Evolutionary conservation across 2,797 vertebrate genomes (phyloP).

Genomic region (Enteromius argenteus): DNA sequence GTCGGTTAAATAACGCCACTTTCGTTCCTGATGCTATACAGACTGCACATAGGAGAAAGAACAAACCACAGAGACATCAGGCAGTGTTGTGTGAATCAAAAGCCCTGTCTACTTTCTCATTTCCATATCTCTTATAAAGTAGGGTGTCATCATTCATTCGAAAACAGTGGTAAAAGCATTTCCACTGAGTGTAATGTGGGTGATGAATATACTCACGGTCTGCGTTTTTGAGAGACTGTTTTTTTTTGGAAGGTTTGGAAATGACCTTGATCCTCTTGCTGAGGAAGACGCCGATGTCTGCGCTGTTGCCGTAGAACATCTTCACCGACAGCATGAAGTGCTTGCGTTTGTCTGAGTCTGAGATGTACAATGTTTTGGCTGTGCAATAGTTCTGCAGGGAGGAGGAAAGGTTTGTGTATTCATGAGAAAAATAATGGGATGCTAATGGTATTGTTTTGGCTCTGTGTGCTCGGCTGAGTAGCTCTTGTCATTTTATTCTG

Average conservation of each 20-base stretch:
- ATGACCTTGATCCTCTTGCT: slow-evolving; percentile 99
- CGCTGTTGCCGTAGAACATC: slow-evolving; percentile 99
- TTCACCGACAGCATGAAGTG: slow-evolving; percentile 99
- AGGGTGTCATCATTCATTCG: neutral
- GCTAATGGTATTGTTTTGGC: neutral
- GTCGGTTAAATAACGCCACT: slow-evolving; percentile 97
- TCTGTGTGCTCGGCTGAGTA: slow-evolving; percentile 9
- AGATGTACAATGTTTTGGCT: slow-evolving; percentile 99
- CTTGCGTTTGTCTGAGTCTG: slow-evolving; percentile 99
- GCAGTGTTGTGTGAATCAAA: neutral
- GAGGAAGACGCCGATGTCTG: slow-evolving; percentile 98
- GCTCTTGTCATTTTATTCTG: neutral
- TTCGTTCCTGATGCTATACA: slow-evolving; percentile 99
- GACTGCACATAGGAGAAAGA: slow-evolving; percentile 75
- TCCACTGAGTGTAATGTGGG: slow-evolving; percentile 1
- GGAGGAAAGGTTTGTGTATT: neutral
- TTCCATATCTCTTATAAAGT: neutral
- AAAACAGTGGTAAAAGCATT: neutral
- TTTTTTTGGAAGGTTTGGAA: slow-evolving; percentile 99
- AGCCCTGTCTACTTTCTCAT: neutral
- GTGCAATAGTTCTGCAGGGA: slow-evolving; percentile 95
- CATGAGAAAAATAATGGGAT: neutral
- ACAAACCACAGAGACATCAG: slow-evolving; percentile 9
- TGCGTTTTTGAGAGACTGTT: slow-evolving; percentile 98
- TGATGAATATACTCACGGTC: slow-evolving; percentile 85